Percentiles rank a stretch among this genome's conserved stretches.
phyloP scores from a whole-genome alignment of 2,797 vertebrate species.

The Takifugu rubripes region DNA sequence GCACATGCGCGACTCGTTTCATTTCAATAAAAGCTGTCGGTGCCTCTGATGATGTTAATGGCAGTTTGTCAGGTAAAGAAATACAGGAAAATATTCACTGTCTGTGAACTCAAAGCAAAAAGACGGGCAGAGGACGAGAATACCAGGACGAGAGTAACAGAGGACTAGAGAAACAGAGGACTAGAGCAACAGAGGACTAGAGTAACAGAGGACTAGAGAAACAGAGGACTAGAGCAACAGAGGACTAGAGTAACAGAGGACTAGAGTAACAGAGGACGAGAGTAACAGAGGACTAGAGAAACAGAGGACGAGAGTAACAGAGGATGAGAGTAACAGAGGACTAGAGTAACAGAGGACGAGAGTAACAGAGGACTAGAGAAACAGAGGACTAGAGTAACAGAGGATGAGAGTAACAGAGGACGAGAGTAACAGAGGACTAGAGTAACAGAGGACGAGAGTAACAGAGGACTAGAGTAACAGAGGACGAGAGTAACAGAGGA shows the following conservation, averaged over 20 bases:
- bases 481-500: constrained; percentile 27
- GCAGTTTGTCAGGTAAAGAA: too few relatives aligned
- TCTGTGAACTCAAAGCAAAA: constrained; percentile 2
- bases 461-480: constrained; percentile 22
- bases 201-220: constrained; percentile 28
- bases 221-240: constrained; percentile 22
- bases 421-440: constrained; percentile 21
- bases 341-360: constrained; percentile 32
- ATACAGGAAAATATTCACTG: too few relatives aligned
- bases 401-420: constrained; percentile 34
- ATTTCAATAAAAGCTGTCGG: constrained; percentile 11
- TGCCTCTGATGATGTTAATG: too few relatives aligned
- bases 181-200: constrained; percentile 21
- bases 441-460: constrained; percentile 28
- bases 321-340: constrained; percentile 16
- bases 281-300: constrained; percentile 16
- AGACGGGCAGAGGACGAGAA: background rate
- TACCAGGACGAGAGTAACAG: background rate
- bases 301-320: too few relatives aligned
- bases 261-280: constrained; percentile 32
- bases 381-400: constrained; percentile 25
- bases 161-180: constrained; percentile 34
- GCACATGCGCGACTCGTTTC: constrained; percentile 11
- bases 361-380: constrained; percentile 16
- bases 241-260: constrained; percentile 27